Conservation (phyloP, 2,113 vertebrate genomes). For the Brevimyrus niger region DNA sequence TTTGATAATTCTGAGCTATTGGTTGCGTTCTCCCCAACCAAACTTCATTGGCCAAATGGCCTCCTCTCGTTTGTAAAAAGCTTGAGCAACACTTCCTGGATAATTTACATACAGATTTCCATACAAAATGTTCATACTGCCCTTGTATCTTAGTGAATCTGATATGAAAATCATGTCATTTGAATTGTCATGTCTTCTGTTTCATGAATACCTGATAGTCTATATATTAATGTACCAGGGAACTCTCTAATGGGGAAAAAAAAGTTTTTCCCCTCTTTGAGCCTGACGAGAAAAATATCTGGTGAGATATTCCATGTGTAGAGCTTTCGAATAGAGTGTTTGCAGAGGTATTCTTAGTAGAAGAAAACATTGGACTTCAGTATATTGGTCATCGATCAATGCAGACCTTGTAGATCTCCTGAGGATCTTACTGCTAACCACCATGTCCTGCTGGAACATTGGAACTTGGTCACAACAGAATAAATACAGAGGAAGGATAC, state of each 20-base stretch:
- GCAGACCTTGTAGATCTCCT: not conserved
- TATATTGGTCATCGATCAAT: not conserved
- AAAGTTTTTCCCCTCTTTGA: not conserved
- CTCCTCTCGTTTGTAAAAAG: not conserved
- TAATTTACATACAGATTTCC: slow-evolving; percentile 12
- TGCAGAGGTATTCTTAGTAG: not conserved
- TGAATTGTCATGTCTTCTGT: not conserved
- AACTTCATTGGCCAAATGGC: too few relatives aligned
- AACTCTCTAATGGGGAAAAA: not conserved
- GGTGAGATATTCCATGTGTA: not conserved
- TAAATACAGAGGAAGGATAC: not conserved
- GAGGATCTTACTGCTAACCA: not conserved
- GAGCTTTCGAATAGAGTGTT: not conserved
- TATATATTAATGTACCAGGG: not conserved
- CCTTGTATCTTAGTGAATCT: not conserved
- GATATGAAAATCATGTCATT: slow-evolving; percentile 6
- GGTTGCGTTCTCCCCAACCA: too few relatives aligned
- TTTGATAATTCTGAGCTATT: too few relatives aligned
- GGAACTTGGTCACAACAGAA: not conserved
- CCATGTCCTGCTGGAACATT: not conserved
- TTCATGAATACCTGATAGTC: not conserved
- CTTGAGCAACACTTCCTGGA: not conserved
- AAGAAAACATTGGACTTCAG: not conserved
- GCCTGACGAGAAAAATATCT: not conserved
- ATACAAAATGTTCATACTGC: not conserved